A percentile compares a stretch with the other conserved stretches of the same genome.
Conservation (phyloP, 2,888 invertebrate genomes). For the Dusona sp. region DNA sequence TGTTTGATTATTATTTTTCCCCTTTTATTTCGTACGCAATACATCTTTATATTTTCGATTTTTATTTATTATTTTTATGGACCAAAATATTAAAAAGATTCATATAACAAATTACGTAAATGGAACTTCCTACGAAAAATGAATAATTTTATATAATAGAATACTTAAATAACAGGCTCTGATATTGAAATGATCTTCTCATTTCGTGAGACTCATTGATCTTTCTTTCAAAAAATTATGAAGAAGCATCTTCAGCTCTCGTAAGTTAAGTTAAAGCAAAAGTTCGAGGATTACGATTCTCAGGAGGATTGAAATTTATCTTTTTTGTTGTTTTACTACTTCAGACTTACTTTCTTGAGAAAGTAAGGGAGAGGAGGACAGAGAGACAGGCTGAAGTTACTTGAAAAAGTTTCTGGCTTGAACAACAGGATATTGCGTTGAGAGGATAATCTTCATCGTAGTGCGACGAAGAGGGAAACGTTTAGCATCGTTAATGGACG, state of each 20-base stretch:
- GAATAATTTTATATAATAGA: not conserved
- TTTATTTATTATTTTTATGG: not conserved
- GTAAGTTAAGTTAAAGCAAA: not conserved
- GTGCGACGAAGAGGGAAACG: slow-evolving; percentile 21
- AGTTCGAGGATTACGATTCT: slow-evolving; percentile 12
- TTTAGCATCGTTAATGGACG: slow-evolving; percentile 42
- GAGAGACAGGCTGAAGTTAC: not conserved
- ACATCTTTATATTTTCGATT: not conserved
- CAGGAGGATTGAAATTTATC: slow-evolving; percentile 3
- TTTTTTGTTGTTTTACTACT: slow-evolving; percentile 17
- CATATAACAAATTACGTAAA: not conserved
- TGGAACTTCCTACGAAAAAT: not conserved
- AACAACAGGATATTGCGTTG: slow-evolving; percentile 40
- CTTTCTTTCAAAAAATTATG: slow-evolving; percentile 41
- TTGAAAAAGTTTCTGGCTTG: slow-evolving; percentile 35
- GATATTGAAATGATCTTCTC: not conserved
- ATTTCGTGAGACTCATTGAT: slow-evolving; percentile 35
- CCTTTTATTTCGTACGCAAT: not conserved
- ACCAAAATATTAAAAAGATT: not conserved
- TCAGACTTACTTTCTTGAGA: not conserved
- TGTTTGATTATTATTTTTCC: not conserved
- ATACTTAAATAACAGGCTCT: not conserved
- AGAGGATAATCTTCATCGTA: slow-evolving; percentile 17
- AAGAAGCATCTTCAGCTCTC: slow-evolving; percentile 2
- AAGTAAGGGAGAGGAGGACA: not conserved